Percentiles rank a stretch among this genome's conserved stretches.
Evolutionary conservation across 1,140 invertebrate genomes (phyloP).

Genomic region (Solenopsis fugax): DNA sequence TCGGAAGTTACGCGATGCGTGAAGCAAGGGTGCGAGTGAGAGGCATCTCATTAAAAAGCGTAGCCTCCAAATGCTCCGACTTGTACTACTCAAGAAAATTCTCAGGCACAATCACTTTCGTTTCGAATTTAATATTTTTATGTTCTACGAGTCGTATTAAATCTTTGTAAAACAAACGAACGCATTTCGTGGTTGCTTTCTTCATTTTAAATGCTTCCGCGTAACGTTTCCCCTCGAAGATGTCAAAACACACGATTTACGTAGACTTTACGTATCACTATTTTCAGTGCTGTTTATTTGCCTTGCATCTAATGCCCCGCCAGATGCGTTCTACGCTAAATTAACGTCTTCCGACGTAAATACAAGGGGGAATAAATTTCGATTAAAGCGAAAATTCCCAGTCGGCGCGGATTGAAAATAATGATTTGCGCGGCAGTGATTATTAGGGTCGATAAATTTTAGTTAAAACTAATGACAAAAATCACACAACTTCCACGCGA

Average conservation of each 20-base stretch:
- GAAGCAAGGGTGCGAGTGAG: slow-evolving; percentile 52
- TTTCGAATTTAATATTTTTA: neutral
- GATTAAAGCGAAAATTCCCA: slow-evolving; percentile 29
- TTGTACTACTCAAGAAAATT: slow-evolving; percentile 16
- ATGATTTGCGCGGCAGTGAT: slow-evolving; percentile 66
- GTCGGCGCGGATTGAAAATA: slow-evolving; percentile 43
- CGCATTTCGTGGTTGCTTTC: neutral
- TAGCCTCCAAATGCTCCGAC: neutral
- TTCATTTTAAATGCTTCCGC: neutral
- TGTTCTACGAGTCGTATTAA: neutral
- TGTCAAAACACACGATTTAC: slow-evolving; percentile 4
- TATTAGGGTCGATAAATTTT: slow-evolving; percentile 70
- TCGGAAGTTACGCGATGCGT: slow-evolving; percentile 59
- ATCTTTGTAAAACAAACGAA: neutral
- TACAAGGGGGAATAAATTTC: slow-evolving; percentile 60
- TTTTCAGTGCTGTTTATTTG: slow-evolving; percentile 31
- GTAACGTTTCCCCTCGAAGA: neutral
- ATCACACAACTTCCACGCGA: slow-evolving; percentile 44
- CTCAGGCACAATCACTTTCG: neutral
- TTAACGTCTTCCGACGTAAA: slow-evolving; percentile 46
- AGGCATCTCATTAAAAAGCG: slow-evolving; percentile 32
- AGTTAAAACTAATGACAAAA: slow-evolving; percentile 68
- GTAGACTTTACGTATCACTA: slow-evolving; percentile 13
- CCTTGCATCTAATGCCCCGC: slow-evolving; percentile 23
- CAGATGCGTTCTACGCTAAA: slow-evolving; percentile 33